Base-by-base conservation (phyloP, 2,888 invertebrate species). In the Cryptus viduatorius region DNA sequence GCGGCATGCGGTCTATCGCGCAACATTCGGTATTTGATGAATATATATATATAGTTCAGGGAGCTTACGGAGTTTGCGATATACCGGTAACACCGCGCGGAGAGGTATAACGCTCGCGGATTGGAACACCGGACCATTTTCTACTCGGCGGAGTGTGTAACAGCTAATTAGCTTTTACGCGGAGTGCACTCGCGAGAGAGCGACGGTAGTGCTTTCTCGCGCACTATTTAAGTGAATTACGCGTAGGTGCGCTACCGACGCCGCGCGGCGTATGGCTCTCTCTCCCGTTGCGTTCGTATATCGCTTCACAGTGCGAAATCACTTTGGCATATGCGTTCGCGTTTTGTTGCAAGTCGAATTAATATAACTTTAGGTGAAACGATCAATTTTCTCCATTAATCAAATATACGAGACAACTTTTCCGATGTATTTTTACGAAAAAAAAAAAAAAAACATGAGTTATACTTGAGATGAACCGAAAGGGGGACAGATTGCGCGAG, bases 111-210 rank as follows among this genome's bases (percentile, higher is more conserved):
- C 48, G 50, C 37, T 48, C 71, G 69, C 72, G 65, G 76, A 83
- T 77, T 68, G 64, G 24, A 76, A 79, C 61, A 81, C 81, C 68
- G 88, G 87, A 88, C 87, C 86, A 89, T 91, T 91, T 90, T 91
- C 90, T 91, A 90, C 91, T 91, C 88, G 87, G 84, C 88, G 86
- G 86, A 90, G 91, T 91, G 90, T 90, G 89, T 89, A 91, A 90
- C 88, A 88, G 89, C 87, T 90, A 90, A 91, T 91, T 91, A 90
- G 87, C 88, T 88, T 82, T 89, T 87, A 86, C 87, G 88, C 87
- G 81, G 82, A 85, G 86, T 87, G 73, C 78, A 83, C 73, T 78
- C 83, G 79, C 76, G 79, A 77, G 61, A 71, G 79, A 69, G 79
- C 77, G 64, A 78, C 42, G 48, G 16, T 46, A 16, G 16, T 42